Evolutionary conservation across 2,888 invertebrate genomes (phyloP).

Genomic region (Mesorhabditis spiculigera): DNA sequence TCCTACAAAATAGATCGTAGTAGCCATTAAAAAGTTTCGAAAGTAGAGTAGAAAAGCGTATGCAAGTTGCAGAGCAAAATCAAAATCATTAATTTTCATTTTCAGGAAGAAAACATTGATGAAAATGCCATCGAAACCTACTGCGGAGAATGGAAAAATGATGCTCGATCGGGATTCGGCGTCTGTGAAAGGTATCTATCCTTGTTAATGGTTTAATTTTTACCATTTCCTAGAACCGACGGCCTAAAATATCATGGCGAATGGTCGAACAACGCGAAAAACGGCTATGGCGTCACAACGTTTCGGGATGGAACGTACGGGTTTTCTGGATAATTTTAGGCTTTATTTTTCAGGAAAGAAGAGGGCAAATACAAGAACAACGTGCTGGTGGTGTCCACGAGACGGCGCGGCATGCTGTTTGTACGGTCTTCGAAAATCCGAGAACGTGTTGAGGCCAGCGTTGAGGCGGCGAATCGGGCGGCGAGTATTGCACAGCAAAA

Average conservation of each 20-base stretch:
- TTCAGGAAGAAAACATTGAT: conserved; percentile 76
- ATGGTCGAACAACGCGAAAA: conserved; percentile 98
- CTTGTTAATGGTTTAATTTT: neutral
- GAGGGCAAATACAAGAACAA: conserved; percentile 99
- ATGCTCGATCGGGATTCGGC: conserved; percentile 88
- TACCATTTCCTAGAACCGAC: conserved; percentile 4
- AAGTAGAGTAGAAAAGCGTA: neutral
- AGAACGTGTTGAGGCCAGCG: conserved; percentile 92
- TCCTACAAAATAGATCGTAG: neutral
- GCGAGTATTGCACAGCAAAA: conserved; percentile 96
- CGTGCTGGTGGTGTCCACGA: conserved; percentile 73
- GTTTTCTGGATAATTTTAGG: conserved; percentile 71
- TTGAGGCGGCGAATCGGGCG: conserved; percentile 88
- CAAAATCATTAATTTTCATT: neutral
- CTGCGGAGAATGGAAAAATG: conserved; percentile 99
- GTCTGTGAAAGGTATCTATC: conserved; percentile 73
- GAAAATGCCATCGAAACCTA: conserved; percentile 94
- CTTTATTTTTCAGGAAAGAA: conserved; percentile 65
- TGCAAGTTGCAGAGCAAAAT: too few relatives aligned
- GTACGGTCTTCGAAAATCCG: conserved; percentile 73
- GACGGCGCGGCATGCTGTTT: conserved; percentile 53
- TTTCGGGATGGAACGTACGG: conserved; percentile 91
- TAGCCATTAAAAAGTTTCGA: neutral
- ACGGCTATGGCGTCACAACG: conserved; percentile 96
- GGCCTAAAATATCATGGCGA: conserved; percentile 82